These are phyloP conservation scores for Chrysolina americana DNA, from an alignment of 2,888 invertebrate genomes.

Conservation along the genomic window DNA sequence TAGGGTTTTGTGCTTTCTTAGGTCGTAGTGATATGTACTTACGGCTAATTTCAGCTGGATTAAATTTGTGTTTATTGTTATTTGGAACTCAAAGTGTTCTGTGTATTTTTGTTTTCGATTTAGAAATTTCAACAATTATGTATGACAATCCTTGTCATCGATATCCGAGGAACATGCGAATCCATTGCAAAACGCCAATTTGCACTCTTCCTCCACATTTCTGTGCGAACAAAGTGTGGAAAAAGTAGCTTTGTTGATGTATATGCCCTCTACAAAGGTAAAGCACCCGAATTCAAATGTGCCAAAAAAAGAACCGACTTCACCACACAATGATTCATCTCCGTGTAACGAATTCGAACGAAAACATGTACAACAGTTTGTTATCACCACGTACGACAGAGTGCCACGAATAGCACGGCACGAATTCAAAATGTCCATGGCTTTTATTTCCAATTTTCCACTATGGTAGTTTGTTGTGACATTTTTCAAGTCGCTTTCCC, in stretches of 20 bases:
- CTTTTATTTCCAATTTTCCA: constrained; percentile 9
- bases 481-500: background rate
- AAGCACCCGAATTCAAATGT: background rate
- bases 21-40: no score
- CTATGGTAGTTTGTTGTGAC: constrained; percentile 6
- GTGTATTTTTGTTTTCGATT: no score
- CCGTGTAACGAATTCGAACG: background rate
- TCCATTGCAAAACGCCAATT: no score
- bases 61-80: no score
- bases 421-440: constrained; percentile 8
- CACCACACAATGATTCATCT: background rate
- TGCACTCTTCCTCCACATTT: no score
- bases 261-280: background rate
- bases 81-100: no score
- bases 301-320: background rate
- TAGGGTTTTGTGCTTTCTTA: no score
- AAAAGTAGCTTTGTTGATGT: background rate
- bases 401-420: background rate
- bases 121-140: no score
- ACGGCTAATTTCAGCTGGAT: no score
- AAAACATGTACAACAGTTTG: background rate
- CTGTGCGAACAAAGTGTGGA: no score
- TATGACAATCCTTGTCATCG: no score
- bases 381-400: constrained; percentile 5
- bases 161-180: no score